A percentile compares a stretch with the other conserved stretches of the same genome.
These are phyloP conservation scores for Drosophila yakuba DNA, from an alignment of 1,140 invertebrate species.

Conservation along the genomic window DNA sequence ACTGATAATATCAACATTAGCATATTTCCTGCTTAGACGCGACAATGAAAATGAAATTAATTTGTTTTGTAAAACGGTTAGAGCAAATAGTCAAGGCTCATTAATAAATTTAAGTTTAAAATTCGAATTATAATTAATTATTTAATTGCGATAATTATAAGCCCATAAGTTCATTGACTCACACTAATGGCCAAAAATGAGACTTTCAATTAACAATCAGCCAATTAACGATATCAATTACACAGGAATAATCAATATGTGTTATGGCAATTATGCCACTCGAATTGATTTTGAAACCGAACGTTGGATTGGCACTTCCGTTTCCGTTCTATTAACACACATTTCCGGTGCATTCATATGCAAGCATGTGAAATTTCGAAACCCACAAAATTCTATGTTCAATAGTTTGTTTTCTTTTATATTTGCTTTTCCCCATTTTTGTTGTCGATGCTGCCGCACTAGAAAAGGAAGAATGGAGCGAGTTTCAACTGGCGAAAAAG, in stretches of 20 bases:
- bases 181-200: constrained; percentile 14
- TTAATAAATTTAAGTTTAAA: background rate
- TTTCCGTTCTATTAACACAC: constrained; percentile 76
- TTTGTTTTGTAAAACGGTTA: background rate
- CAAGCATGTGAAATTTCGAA: constrained; percentile 33
- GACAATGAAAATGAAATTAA: background rate
- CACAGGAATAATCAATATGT: constrained; percentile 33
- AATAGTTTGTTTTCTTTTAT: constrained; percentile 13
- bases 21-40: background rate
- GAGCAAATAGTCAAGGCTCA: background rate
- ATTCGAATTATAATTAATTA: background rate
- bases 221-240: constrained; percentile 26
- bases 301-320: constrained; percentile 53
- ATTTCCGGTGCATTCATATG: constrained; percentile 65
- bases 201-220: constrained; percentile 7
- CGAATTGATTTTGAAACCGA: constrained; percentile 51
- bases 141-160: too few species aligned
- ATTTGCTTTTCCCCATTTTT: constrained; percentile 4
- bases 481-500: constrained; percentile 24
- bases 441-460: constrained; percentile 16
- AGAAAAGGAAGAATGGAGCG: constrained; percentile 21
- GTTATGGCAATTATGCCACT: constrained; percentile 41
- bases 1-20: constrained; percentile 17
- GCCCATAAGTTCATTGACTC: background rate
- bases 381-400: constrained; percentile 49